These are phyloP conservation scores for Paracentrotus lividus DNA, from an alignment of 53 echinoderm and acorn worm genomes.

Conservation along the genomic window DNA sequence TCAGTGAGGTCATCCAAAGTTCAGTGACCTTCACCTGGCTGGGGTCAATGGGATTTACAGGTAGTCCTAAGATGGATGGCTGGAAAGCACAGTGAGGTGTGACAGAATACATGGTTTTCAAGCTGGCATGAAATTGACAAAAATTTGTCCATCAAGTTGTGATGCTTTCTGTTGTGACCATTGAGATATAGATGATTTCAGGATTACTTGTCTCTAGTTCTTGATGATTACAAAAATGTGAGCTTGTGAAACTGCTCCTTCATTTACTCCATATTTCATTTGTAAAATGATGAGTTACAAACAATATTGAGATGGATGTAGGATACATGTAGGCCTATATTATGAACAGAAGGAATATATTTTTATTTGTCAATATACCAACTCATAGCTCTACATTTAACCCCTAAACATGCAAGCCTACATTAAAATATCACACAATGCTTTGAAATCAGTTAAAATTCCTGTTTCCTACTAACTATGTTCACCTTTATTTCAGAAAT, in stretches of 20 bases:
- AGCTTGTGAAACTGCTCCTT: too few relatives aligned
- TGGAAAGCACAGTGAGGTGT: constrained; percentile 15
- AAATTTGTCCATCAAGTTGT: not conserved
- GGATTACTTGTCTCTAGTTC: not conserved
- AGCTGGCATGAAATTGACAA: not conserved
- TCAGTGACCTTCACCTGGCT: constrained; percentile 49
- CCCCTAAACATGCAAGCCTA: not conserved
- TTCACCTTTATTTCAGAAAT: not conserved
- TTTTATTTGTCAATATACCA: not conserved
- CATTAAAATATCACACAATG: not conserved
- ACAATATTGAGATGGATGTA: too few relatives aligned
- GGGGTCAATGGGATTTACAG: constrained; percentile 2
- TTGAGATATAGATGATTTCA: not conserved
- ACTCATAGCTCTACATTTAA: not conserved
- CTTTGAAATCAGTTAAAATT: not conserved
- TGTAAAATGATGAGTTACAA: too few relatives aligned
- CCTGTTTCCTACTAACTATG: not conserved
- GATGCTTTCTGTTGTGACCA: not conserved
- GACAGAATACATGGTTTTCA: not conserved
- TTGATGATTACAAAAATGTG: too few relatives aligned
- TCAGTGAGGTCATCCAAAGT: constrained; percentile 19
- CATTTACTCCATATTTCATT: too few relatives aligned
- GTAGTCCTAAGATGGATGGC: not conserved
- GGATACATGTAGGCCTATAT: not conserved
- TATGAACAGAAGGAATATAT: not conserved